Evolutionary conservation across 2,113 vertebrate genomes (phyloP).

Genomic region (Lonchura striata): DNA sequence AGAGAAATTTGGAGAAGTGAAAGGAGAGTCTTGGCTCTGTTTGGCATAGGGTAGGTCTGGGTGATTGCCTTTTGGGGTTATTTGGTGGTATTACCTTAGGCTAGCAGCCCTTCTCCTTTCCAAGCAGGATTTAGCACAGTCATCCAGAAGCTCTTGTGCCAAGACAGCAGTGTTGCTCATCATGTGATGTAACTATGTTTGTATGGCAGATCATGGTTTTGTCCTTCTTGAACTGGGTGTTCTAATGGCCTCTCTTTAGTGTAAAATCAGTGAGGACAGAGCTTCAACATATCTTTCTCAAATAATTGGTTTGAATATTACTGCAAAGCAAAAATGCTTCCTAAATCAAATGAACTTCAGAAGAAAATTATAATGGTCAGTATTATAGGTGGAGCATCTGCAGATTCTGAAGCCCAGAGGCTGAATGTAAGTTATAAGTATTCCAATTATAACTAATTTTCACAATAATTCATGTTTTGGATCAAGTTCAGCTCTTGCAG

Average conservation of each 20-base stretch:
- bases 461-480: conserved; percentile 28
- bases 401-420: background rate
- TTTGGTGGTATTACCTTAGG: background rate
- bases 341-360: background rate
- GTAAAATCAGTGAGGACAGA: background rate
- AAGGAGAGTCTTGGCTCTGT: background rate
- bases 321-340: background rate
- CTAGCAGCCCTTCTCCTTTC: background rate
- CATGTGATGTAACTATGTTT: background rate
- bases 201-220: background rate
- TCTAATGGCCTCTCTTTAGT: background rate
- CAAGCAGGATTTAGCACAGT: background rate
- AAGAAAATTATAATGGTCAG: background rate
- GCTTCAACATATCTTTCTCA: background rate
- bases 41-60: fast-evolving
- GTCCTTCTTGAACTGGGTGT: background rate
- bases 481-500: background rate
- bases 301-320: conserved; percentile 21
- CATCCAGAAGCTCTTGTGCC: background rate
- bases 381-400: background rate
- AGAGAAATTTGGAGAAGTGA: background rate
- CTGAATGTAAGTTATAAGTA: background rate
- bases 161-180: background rate
- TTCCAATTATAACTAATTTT: conserved; percentile 2
- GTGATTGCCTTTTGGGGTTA: background rate